Evolutionary conservation across 2,888 invertebrate genomes (phyloP).

Genomic region (Celastrina argiolus): DNA sequence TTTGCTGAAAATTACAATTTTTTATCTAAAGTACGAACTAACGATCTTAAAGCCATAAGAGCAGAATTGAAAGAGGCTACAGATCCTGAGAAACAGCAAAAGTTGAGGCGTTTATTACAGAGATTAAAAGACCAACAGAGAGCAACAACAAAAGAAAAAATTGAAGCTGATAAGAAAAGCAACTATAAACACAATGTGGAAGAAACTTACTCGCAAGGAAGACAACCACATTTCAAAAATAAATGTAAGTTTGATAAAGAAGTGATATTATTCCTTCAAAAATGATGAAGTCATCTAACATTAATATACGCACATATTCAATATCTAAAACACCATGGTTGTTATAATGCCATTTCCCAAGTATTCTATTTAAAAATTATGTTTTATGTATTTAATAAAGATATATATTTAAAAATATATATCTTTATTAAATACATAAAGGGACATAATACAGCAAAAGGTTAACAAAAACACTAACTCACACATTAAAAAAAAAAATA

Average conservation of each 20-base stretch:
- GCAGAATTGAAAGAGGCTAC: slow-evolving; percentile 78
- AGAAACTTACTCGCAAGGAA: slow-evolving; percentile 79
- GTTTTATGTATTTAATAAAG: no score
- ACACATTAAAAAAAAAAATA: no score
- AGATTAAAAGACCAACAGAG: slow-evolving; percentile 88
- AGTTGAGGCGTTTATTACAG: slow-evolving; percentile 84
- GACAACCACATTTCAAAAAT: slow-evolving; percentile 81
- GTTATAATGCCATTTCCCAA: no score
- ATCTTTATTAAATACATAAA: no score
- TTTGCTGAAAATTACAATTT: slow-evolving; percentile 90
- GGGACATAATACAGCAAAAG: no score
- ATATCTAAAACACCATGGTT: no score
- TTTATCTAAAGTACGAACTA: slow-evolving; percentile 82
- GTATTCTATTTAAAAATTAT: no score
- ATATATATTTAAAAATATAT: no score
- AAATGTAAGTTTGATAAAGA: slow-evolving; percentile 54
- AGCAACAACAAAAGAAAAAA: slow-evolving; percentile 76
- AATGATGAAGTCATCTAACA: no score
- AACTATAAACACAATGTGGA: slow-evolving; percentile 70
- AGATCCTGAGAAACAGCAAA: slow-evolving; percentile 79
- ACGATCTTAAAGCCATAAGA: slow-evolving; percentile 82
- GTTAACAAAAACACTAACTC: no score
- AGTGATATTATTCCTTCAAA: no score
- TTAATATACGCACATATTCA: no score
- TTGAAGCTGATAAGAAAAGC: slow-evolving; percentile 70